Evolutionary conservation across 2,113 vertebrate genomes (phyloP).

Genomic region (Chunga burmeisteri): DNA sequence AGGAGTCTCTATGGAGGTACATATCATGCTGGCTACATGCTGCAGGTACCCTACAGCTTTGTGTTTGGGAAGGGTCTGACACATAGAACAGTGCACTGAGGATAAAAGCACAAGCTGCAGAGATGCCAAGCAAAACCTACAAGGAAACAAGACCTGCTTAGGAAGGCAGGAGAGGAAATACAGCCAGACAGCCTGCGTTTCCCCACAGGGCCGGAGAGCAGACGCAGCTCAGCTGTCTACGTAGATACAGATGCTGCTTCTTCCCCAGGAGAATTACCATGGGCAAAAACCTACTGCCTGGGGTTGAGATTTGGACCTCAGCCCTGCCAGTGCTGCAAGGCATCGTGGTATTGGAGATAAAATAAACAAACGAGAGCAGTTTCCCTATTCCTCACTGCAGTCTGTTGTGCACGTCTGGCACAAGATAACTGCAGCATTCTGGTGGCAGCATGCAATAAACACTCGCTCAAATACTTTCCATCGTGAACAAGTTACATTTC

Average conservation of each 20-base stretch:
- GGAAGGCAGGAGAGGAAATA: not conserved
- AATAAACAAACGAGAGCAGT: constrained; percentile 48
- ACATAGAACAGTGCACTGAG: accelerated
- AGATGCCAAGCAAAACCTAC: not conserved
- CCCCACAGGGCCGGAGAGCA: constrained; percentile 19
- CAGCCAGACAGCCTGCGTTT: not conserved
- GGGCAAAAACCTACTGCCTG: not conserved
- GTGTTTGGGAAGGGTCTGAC: not conserved
- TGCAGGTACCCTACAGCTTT: not conserved
- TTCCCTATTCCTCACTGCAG: constrained; percentile 29
- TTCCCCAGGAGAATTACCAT: not conserved
- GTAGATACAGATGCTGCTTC: constrained; percentile 16
- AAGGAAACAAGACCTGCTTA: constrained; percentile 4
- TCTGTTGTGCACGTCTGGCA: constrained; percentile 25
- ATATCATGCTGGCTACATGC: not conserved
- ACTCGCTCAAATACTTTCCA: constrained; percentile 55
- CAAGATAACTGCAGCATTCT: constrained; percentile 19
- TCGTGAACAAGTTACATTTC: constrained; percentile 52
- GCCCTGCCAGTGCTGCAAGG: not conserved
- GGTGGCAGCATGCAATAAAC: constrained; percentile 45
- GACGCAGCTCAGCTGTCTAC: constrained; percentile 3
- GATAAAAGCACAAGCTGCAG: not conserved
- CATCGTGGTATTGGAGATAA: constrained; percentile 13
- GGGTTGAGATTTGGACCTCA: constrained; percentile 6
- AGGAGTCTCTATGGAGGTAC: not conserved